Base-by-base conservation (phyloP, 2,113 vertebrate species). In the Semnornis frantzii region DNA sequence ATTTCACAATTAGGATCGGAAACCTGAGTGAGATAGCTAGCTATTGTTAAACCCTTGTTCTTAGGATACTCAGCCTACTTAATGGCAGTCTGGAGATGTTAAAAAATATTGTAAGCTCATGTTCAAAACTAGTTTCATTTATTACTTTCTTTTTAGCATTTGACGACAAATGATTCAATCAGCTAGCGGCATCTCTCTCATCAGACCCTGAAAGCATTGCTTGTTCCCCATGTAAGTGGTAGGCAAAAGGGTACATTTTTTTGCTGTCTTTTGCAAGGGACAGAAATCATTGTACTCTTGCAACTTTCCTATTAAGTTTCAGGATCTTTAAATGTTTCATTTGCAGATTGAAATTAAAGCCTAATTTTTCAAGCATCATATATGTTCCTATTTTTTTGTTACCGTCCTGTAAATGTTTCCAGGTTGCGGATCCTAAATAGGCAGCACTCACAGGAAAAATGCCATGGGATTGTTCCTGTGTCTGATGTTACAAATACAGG, bases 311-410 rank as follows among this genome's bases (percentile, higher is more conserved):
- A 2, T 55, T 62, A 68, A 89, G 20, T 72, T 90, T 92, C 78
- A 91, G 79, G 91, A 90, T 91, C 48, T 88, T 97, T 62, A 44
- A n/a, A 33, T 62, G 87, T 90, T 71, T 83, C 8, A 44, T 77
- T 81, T 80, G 50, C 33, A n/a, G 14, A 69, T 52, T 77, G 59
- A 95, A 91, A 78, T 75, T 71, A 30, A 8, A 87, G 48, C 44
- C 62, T 75, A 46, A 28, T 62, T 71, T 93, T 90, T 90, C 39
- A 80, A 69, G 44, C 34, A 88, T 81, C 50, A 42, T n/a, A 9
- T 73, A 30, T n/a, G n/a, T 71, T 91, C 70, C 59, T 60, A 60
- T 65, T 73, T 33, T 33, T 73, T 68, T 42, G 42, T 42, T 42
- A 42, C 37, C 37, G 42, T 89, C 89, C 62, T 74, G 19, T 80